A percentile compares a stretch with the other conserved stretches of the same genome.
These are phyloP conservation scores for Piezodorus guildinii DNA, from an alignment of 1,140 invertebrate genomes.

Conservation along the genomic window DNA sequence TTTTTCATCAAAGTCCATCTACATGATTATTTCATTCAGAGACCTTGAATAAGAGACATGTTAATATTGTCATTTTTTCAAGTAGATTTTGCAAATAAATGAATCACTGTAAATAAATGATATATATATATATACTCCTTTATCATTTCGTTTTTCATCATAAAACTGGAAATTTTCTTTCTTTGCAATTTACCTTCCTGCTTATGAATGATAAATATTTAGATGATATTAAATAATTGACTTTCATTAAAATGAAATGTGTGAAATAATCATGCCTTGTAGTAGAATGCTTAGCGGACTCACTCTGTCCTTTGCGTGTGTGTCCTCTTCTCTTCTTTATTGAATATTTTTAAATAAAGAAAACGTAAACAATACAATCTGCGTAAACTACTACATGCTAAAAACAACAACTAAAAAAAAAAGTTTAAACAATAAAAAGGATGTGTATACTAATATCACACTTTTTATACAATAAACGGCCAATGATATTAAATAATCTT, in stretches of 20 bases:
- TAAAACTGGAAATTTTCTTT: too few relatives aligned
- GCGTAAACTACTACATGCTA: slow-evolving; percentile 15
- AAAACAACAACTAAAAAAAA: slow-evolving; percentile 10
- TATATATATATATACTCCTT: too few relatives aligned
- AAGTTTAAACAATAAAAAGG: slow-evolving; percentile 8
- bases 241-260: background rate
- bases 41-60: background rate
- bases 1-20: slow-evolving; percentile 24
- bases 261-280: slow-evolving; percentile 26
- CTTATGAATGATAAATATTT: background rate
- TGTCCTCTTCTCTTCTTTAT: slow-evolving; percentile 20
- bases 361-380: slow-evolving; percentile 18
- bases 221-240: background rate
- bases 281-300: slow-evolving; percentile 25
- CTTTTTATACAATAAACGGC: slow-evolving; percentile 15
- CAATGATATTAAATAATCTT: slow-evolving; percentile 18
- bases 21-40: slow-evolving; percentile 26
- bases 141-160: too few relatives aligned
- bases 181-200: too few relatives aligned
- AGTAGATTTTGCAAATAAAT: slow-evolving; percentile 5
- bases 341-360: slow-evolving; percentile 17
- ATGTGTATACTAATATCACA: slow-evolving; percentile 11
- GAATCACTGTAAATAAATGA: background rate
- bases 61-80: slow-evolving; percentile 8
- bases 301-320: slow-evolving; percentile 24